Conservation (phyloP, 2,888 invertebrate species). For the Parelbella ahira region DNA sequence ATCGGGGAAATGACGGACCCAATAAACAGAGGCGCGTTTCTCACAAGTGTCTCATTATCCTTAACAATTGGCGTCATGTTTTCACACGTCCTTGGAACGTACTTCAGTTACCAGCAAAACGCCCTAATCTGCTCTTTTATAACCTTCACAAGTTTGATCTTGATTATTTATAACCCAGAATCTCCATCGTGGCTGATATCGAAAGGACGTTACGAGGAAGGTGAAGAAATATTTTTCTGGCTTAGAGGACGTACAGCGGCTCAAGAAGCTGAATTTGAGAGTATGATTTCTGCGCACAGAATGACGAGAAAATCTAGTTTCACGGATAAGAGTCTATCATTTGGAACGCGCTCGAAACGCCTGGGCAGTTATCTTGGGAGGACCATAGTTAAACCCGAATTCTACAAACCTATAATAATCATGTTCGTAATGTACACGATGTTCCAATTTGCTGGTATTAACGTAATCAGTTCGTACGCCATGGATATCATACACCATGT, state of each 20-base stretch:
- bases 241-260: constrained; percentile 62
- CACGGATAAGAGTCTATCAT: constrained; percentile 41
- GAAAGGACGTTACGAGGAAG: constrained; percentile 78
- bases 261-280: constrained; percentile 64
- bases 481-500: constrained; percentile 82
- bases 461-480: constrained; percentile 85
- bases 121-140: constrained; percentile 75
- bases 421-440: constrained; percentile 83
- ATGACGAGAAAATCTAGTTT: constrained; percentile 55
- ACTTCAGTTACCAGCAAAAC: constrained; percentile 79
- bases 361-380: constrained; percentile 45
- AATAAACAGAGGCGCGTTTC: constrained; percentile 81
- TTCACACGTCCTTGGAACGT: constrained; percentile 82
- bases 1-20: constrained; percentile 82
- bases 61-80: constrained; percentile 82
- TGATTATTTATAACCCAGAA: constrained; percentile 82
- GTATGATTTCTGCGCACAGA: constrained; percentile 65
- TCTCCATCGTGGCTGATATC: constrained; percentile 84
- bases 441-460: constrained; percentile 85
- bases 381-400: constrained; percentile 70
- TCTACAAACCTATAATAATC: constrained; percentile 81
- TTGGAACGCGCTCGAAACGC: constrained; percentile 39
- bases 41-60: constrained; percentile 81
- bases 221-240: constrained; percentile 78
- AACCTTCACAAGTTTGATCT: constrained; percentile 70